These are phyloP conservation scores for Crotalus horridus DNA, from an alignment of 2,113 vertebrate species.

Conservation along the genomic window DNA sequence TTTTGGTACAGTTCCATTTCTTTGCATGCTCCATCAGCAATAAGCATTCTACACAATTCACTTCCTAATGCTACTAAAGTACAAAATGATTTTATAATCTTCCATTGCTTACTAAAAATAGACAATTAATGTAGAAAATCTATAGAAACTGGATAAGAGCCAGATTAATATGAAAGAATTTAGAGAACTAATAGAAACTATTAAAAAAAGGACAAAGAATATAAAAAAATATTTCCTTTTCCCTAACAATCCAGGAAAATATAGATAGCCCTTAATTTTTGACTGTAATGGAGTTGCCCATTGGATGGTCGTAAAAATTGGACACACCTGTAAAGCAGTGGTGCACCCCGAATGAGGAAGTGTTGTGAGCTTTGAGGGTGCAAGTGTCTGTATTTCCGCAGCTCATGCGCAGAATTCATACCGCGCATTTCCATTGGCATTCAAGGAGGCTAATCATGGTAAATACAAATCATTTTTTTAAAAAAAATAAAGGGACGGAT, in stretches of 20 bases:
- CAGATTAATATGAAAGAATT: not conserved
- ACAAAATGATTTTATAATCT: not conserved
- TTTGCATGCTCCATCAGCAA: not conserved
- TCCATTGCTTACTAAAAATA: not conserved
- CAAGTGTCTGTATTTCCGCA: no score
- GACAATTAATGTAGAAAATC: not conserved
- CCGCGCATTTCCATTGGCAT: no score
- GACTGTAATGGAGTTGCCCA: not conserved
- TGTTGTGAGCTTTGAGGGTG: no score
- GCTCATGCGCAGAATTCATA: no score
- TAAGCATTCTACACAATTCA: not conserved
- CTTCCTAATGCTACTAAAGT: not conserved
- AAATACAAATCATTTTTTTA: no score
- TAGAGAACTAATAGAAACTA: not conserved
- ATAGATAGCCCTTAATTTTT: not conserved
- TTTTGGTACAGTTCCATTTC: not conserved
- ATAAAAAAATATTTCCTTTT: not conserved
- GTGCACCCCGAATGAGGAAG: no score
- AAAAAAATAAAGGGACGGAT: no score
- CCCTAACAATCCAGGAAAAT: not conserved
- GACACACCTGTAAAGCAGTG: no score
- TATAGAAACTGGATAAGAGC: not conserved
- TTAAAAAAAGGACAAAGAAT: not conserved
- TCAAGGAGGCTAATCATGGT: no score
- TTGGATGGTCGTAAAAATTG: not conserved